Conservation (phyloP, 2,888 invertebrate species). For the Apamea sordens region DNA sequence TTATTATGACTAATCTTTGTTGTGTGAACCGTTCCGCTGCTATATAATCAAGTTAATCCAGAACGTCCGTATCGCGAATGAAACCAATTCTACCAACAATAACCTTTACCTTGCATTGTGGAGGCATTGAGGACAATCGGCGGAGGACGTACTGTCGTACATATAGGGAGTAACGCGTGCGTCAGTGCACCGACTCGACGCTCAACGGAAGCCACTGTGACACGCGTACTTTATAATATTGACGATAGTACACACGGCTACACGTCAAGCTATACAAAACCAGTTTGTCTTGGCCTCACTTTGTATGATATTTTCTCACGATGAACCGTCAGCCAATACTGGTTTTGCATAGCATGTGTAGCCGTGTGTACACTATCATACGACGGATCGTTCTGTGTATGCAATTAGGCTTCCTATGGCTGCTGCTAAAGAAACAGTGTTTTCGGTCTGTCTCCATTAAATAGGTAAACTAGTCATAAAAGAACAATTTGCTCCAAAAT, state of each 20-base stretch:
- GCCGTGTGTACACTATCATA: no score
- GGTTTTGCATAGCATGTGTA: no score
- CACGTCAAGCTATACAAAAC: no score
- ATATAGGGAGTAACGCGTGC: conserved; percentile 67
- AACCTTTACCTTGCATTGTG: conserved; percentile 88
- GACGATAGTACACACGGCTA: no score
- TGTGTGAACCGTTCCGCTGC: conserved; percentile 63
- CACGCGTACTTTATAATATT: conserved; percentile 47
- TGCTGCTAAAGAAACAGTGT: conserved; percentile 2
- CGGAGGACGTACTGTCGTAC: conserved; percentile 51
- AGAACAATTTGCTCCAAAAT: no score
- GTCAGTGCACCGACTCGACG: conserved; percentile 65
- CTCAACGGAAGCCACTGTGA: conserved; percentile 23
- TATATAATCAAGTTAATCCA: conserved; percentile 74
- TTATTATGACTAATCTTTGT: conserved; percentile 47
- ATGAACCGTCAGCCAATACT: no score
- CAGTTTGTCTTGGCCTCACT: no score
- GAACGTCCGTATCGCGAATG: conserved; percentile 76
- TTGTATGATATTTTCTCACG: no score
- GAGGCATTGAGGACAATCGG: conserved; percentile 70
- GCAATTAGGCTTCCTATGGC: not conserved
- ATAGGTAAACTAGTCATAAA: not conserved
- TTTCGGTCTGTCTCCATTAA: not conserved
- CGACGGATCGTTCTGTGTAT: not conserved
- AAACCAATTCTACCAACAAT: conserved; percentile 82